Conservation (phyloP, 2,888 invertebrate species). For the Lasioglossum figueresi region DNA sequence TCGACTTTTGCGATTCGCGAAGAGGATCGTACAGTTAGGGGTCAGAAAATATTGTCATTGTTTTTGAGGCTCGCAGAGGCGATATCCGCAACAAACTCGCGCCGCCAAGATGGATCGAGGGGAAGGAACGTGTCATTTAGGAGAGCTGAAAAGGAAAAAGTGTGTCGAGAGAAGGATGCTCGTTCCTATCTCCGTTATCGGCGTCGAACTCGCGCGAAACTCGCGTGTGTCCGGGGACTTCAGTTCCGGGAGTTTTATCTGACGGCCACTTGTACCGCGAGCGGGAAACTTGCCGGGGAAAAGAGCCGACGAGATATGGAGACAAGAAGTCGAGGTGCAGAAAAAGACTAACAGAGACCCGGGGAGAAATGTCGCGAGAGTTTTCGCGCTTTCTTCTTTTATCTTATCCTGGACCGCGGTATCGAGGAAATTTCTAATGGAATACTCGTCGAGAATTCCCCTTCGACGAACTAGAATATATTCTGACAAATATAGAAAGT, state of each 20-base stretch:
- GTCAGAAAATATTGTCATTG: background rate
- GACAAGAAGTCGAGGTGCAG: slow-evolving; percentile 33
- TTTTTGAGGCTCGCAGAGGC: background rate
- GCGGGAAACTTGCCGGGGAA: slow-evolving; percentile 37
- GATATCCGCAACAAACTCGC: background rate
- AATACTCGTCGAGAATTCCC: background rate
- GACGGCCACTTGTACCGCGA: slow-evolving; percentile 60
- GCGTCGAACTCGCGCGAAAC: slow-evolving; percentile 43
- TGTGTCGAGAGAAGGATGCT: slow-evolving; percentile 16
- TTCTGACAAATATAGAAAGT: background rate
- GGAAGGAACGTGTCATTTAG: background rate
- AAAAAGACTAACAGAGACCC: slow-evolving; percentile 17
- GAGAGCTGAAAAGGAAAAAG: background rate
- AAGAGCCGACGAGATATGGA: slow-evolving; percentile 17
- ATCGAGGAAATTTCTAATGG: background rate
- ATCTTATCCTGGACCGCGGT: background rate
- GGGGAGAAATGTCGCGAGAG: slow-evolving; percentile 17
- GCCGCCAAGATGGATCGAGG: background rate
- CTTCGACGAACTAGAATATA: background rate
- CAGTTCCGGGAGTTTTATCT: slow-evolving; percentile 64
- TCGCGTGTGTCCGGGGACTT: slow-evolving; percentile 54
- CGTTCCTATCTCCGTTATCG: slow-evolving; percentile 56
- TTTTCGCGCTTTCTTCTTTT: background rate
- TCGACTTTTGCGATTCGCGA: too few species aligned
- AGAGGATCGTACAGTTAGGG: too few species aligned